Conservation (phyloP, 2,888 invertebrate species). For the Hemicrepidius hirtus region DNA sequence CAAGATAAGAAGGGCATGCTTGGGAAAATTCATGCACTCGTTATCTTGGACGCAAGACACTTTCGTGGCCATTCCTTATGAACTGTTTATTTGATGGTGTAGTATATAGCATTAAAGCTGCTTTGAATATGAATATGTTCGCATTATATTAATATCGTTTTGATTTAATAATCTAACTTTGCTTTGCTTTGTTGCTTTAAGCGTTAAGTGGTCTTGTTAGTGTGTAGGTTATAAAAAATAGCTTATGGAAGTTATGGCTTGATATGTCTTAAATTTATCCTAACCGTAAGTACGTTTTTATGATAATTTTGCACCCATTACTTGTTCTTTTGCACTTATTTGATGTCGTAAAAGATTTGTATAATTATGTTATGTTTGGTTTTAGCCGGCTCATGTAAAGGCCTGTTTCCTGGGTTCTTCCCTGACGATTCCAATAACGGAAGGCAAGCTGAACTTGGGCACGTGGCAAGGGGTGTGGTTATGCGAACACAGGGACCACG, state of each 20-base stretch:
- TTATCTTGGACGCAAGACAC: no score
- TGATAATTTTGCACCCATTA: neutral
- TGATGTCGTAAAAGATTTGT: constrained; percentile 12
- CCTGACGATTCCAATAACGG: constrained; percentile 95
- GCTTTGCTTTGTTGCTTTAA: neutral
- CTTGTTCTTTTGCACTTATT: neutral
- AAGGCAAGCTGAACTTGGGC: constrained; percentile 95
- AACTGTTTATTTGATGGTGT: no score
- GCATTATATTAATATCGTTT: no score
- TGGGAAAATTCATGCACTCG: no score
- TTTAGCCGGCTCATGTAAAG: constrained; percentile 97
- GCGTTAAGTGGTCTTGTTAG: neutral
- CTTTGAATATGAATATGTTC: no score
- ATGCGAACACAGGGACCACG: constrained; percentile 97
- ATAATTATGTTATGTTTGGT: constrained; percentile 55
- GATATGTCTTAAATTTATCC: neutral
- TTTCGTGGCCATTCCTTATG: no score
- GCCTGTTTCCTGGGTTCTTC: constrained; percentile 97
- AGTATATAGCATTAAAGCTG: no score
- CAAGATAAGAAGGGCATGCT: no score
- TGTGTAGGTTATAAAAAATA: neutral
- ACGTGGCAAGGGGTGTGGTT: constrained; percentile 99
- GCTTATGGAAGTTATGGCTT: neutral
- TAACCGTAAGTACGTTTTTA: neutral
- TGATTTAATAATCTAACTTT: no score